Conservation (phyloP, 2,888 invertebrate species). For the Amorpha juglandis region DNA sequence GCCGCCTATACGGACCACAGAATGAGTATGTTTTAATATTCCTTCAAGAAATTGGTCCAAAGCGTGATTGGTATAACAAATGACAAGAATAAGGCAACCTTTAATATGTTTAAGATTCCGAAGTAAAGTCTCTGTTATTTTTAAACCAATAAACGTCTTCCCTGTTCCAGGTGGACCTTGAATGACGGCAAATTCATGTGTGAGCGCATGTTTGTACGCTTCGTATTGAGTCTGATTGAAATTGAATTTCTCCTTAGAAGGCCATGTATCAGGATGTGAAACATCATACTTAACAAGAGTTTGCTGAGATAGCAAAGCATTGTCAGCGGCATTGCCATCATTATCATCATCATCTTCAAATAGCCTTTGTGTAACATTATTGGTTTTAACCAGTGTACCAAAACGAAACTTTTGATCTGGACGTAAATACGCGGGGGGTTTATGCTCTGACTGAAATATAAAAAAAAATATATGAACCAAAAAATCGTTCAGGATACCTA, state of each 20-base stretch:
- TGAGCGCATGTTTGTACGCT: constrained; percentile 87
- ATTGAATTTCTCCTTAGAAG: constrained; percentile 64
- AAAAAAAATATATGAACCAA: too few relatives aligned
- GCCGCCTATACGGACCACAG: constrained; percentile 88
- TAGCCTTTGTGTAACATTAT: neutral
- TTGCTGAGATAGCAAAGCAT: neutral
- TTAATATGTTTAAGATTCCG: constrained; percentile 67
- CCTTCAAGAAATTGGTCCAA: constrained; percentile 93
- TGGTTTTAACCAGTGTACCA: neutral
- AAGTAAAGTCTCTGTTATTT: constrained; percentile 87
- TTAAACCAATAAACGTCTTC: constrained; percentile 91
- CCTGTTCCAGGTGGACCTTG: constrained; percentile 96
- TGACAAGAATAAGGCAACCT: constrained; percentile 86
- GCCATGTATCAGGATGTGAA: constrained; percentile 71
- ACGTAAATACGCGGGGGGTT: constrained; percentile 52
- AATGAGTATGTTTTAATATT: constrained; percentile 81
- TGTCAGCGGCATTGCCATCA: neutral
- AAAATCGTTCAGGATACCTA: too few relatives aligned
- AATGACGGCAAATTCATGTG: constrained; percentile 88
- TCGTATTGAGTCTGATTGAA: constrained; percentile 87
- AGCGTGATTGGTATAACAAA: constrained; percentile 94
- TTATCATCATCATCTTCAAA: neutral
- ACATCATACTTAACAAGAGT: constrained; percentile 46
- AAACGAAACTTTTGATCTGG: constrained; percentile 38
- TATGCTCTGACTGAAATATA: constrained; percentile 51